Conservation (phyloP, 2,113 vertebrate species). For the Malurus cyaneus region DNA sequence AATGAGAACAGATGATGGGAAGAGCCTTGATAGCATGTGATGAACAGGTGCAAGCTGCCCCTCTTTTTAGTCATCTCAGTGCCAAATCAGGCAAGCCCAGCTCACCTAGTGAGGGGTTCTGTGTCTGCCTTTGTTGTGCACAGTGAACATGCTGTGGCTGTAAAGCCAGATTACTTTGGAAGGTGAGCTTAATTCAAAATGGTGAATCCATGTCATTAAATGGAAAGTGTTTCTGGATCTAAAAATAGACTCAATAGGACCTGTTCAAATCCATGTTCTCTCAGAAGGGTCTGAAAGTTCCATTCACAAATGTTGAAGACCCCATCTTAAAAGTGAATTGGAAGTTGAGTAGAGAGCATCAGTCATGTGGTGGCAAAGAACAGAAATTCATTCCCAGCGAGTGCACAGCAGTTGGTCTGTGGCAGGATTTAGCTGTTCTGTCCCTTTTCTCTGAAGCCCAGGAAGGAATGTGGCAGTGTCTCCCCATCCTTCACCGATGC, state of each 20-base stretch:
- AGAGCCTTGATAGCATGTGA: not conserved
- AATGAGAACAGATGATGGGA: not conserved
- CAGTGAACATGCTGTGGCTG: not conserved
- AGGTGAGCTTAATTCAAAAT: not conserved
- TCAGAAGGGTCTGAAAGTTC: not conserved
- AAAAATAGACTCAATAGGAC: not conserved
- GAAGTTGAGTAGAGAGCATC: not conserved
- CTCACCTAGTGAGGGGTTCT: not conserved
- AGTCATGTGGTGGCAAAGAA: not conserved
- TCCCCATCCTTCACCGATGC: accelerated
- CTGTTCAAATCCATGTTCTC: not conserved
- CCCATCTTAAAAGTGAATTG: not conserved
- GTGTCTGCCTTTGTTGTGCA: not conserved
- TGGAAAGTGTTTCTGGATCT: not conserved
- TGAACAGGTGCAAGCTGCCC: not conserved
- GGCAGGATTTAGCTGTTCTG: not conserved
- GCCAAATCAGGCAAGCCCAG: not conserved
- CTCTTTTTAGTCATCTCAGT: not conserved
- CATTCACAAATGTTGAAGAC: not conserved
- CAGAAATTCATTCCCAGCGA: not conserved
- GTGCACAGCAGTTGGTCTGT: not conserved
- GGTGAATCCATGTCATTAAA: not conserved
- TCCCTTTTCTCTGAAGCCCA: not conserved
- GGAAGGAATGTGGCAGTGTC: not conserved
- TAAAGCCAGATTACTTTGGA: not conserved